These are phyloP conservation scores for Myripristis murdjan DNA, from an alignment of 2,797 vertebrate genomes.

Conservation along the genomic window DNA sequence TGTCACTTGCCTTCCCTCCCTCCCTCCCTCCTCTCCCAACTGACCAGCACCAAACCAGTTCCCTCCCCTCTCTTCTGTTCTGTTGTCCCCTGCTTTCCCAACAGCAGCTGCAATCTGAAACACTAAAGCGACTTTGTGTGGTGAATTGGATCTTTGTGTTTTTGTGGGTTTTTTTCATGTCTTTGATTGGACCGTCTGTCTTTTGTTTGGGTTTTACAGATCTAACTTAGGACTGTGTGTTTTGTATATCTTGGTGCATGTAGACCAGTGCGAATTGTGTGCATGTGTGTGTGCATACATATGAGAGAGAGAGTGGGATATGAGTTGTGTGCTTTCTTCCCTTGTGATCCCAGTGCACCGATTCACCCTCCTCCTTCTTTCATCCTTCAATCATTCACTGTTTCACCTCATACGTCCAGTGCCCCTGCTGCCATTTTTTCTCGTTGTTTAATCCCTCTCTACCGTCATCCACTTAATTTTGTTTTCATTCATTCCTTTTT, in stretches of 20 bases:
- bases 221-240: constrained; percentile 20
- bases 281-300: constrained; percentile 11
- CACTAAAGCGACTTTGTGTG: constrained; percentile 57
- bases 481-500: constrained; percentile 14
- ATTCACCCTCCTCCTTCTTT: background rate
- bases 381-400: background rate
- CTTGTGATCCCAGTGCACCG: background rate
- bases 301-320: constrained; percentile 15
- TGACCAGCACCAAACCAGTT: constrained; percentile 58
- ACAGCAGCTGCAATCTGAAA: constrained; percentile 62
- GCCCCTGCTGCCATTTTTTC: constrained; percentile 11
- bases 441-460: background rate
- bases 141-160: constrained; percentile 68
- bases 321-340: constrained; percentile 11
- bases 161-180: constrained; percentile 9
- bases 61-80: constrained; percentile 45
- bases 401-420: background rate
- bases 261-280: constrained; percentile 12
- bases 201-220: constrained; percentile 4
- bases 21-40: constrained; percentile 22
- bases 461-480: constrained; percentile 40
- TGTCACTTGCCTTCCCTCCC: no score
- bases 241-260: constrained; percentile 26
- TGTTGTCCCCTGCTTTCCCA: constrained; percentile 40
- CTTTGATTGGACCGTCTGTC: background rate